Evolutionary conservation across 1,140 invertebrate genomes (phyloP).

Genomic region (Papilio aristodemus): DNA sequence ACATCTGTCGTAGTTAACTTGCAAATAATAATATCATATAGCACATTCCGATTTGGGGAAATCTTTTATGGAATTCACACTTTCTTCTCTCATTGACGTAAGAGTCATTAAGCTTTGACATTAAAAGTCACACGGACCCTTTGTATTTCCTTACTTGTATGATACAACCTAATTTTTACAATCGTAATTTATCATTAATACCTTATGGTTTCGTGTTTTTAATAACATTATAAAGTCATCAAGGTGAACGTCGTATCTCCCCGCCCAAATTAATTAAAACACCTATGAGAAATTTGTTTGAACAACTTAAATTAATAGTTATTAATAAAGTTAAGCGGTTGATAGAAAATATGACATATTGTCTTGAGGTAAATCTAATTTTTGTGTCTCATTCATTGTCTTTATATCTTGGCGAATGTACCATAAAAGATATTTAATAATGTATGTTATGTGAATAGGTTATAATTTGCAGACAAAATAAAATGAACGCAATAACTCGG

Average conservation of each 20-base stretch:
- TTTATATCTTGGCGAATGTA: no score
- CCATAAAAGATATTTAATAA: no score
- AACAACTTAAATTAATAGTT: no score
- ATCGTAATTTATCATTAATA: neutral
- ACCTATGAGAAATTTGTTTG: no score
- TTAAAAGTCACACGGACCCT: neutral
- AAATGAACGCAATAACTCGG: neutral
- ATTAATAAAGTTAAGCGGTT: no score
- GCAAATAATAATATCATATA: neutral
- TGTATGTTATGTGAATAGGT: neutral
- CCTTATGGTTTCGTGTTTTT: neutral
- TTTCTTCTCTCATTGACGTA: constrained; percentile 6
- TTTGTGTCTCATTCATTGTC: no score
- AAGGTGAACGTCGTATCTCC: neutral
- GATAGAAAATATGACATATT: no score
- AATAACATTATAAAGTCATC: neutral
- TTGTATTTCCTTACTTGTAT: neutral
- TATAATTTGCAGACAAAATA: neutral
- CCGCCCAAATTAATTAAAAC: no score
- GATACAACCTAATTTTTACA: neutral
- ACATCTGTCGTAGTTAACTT: neutral
- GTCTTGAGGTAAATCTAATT: no score
- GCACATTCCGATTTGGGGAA: constrained; percentile 17
- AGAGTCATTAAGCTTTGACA: constrained; percentile 5
- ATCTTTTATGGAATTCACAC: constrained; percentile 21